Evolutionary conservation across 2,113 vertebrate genomes (phyloP), one percentile per base, ranked within the genome.

Genomic region (Oryzias celebensis): DNA sequence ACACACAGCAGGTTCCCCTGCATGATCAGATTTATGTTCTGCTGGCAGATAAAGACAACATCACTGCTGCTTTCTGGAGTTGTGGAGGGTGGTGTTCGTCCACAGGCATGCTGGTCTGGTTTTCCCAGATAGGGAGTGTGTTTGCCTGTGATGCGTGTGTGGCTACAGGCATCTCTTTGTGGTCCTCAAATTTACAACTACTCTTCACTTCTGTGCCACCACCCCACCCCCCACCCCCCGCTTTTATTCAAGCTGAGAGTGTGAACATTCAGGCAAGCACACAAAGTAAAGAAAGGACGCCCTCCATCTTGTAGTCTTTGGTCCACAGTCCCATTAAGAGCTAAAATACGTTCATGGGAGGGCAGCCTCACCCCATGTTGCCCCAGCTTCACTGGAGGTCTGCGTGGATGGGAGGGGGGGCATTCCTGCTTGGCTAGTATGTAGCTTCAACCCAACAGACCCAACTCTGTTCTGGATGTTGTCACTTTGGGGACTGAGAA

Each of bases 31-130:
- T 36, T 10, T 10, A 36, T 10, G 36, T 36, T 36, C 36, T 36
- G 2, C 8, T 36, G 36, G 36, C 36, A 36, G 36, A 36, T 36
- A 10, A 36, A 10, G 31, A 36, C 31, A 28, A 28, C 26, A 28
- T 6, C 26, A 8, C 31, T 8, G 26, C 31, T 36, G 8, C 36
- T 36, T 5, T 28, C 26, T 5, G 3, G 26, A 4, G 26, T 6
- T 28, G 26, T 28, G 26, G 7, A 28, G 26, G 26, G 26, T 6
- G 1, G 10, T 16, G 44, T 14, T 45, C 44, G 65, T 3, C 7
- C 48, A 65, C 62, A 71, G 85, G 80, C 65, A 78, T 69, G 56
- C 74, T 72, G 61, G 66, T 60, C 61, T 77, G 71, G 75, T 72
- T 72, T 71, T 79, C 64, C 74, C 58, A 83, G 68, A 65, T 7